phyloP scores from a whole-genome alignment of 2,888 invertebrate species.

The Tricholauxania praeusta region DNA sequence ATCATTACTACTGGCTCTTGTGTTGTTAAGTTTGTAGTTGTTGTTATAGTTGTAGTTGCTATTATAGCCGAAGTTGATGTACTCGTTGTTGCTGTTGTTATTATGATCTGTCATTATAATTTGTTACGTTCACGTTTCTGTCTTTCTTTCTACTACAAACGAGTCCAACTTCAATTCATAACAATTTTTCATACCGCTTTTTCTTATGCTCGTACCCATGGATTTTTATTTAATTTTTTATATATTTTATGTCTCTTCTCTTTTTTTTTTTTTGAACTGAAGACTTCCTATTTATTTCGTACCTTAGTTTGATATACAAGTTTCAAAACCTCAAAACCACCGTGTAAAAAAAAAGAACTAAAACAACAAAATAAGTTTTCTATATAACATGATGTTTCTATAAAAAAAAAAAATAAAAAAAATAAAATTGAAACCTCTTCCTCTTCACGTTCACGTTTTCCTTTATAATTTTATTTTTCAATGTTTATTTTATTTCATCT shows the following conservation, averaged over 20 bases:
- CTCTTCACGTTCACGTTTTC: not conserved
- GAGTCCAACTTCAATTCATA: not conserved
- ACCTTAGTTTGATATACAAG: no score
- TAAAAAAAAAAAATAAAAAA: not conserved
- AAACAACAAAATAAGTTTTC: constrained; percentile 16
- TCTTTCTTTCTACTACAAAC: not conserved
- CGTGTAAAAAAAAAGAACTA: not conserved
- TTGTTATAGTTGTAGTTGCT: no score
- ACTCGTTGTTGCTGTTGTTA: not conserved
- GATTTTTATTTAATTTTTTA: no score
- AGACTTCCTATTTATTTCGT: not conserved
- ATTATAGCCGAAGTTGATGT: no score
- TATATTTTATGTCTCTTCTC: no score
- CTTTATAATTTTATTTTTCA: no score
- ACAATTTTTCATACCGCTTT: no score
- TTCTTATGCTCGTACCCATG: no score
- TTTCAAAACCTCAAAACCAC: not conserved
- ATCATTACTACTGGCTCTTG: no score
- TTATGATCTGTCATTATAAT: constrained; percentile 13
- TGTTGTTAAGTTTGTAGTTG: no score
- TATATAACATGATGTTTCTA: not conserved
- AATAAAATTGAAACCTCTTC: not conserved
- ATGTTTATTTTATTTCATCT: no score
- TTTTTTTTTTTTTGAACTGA: no score
- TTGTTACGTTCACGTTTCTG: constrained; percentile 13